These are phyloP conservation scores for Centroberyx gerrardi DNA, from an alignment of 2,797 vertebrate species.

Conservation along the genomic window DNA sequence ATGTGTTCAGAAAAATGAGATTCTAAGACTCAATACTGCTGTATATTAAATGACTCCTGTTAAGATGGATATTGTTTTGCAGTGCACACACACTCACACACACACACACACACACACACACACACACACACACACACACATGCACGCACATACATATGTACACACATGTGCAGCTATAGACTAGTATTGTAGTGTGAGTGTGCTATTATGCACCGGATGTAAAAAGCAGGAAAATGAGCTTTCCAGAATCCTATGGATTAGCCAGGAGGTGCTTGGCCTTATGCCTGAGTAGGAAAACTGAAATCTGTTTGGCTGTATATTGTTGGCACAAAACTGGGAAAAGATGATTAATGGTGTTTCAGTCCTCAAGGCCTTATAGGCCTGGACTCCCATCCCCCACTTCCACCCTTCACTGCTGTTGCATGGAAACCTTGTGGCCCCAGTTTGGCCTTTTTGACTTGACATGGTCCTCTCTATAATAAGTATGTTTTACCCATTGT, in stretches of 20 bases:
- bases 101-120: too few relatives aligned
- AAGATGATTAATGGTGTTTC: constrained; percentile 61
- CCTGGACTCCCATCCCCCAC: not conserved
- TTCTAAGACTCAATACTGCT: too few relatives aligned
- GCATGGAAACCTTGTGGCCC: constrained; percentile 26
- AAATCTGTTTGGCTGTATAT: constrained; percentile 63
- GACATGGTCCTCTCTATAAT: constrained; percentile 16
- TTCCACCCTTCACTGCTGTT: constrained; percentile 23
- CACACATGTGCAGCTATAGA: not conserved
- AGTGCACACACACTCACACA: constrained; percentile 7
- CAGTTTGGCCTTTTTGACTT: constrained; percentile 38
- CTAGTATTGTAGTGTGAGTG: not conserved
- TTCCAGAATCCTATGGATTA: constrained; percentile 72
- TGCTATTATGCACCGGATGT: constrained; percentile 19
- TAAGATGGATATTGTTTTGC: constrained; percentile 20
- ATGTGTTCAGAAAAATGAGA: too few relatives aligned
- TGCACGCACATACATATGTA: constrained; percentile 14
- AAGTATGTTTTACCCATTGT: constrained; percentile 7
- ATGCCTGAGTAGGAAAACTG: constrained; percentile 57
- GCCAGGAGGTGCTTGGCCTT: constrained; percentile 54
- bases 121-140: too few relatives aligned
- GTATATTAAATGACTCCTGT: too few relatives aligned
- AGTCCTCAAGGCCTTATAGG: constrained; percentile 10
- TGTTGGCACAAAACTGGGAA: constrained; percentile 16
- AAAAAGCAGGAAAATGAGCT: constrained; percentile 64